phyloP scores from a whole-genome alignment of 2,888 invertebrate species.

The Dryomyza anilis region DNA sequence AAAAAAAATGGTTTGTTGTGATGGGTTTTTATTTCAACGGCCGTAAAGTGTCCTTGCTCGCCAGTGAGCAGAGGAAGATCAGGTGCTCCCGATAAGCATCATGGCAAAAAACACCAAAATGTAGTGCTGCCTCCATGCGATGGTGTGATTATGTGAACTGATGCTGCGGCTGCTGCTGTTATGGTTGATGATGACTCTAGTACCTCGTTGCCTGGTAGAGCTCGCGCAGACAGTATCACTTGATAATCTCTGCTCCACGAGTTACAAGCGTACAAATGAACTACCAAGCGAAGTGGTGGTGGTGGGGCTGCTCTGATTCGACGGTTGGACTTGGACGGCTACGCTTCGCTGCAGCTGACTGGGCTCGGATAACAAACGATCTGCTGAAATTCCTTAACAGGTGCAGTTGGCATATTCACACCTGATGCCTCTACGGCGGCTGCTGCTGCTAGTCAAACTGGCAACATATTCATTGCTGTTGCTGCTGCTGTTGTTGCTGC shows the following conservation, averaged over 20 bases:
- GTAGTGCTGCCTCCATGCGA: not conserved
- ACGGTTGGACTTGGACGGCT: too few species aligned
- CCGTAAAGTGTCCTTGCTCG: constrained; percentile 1
- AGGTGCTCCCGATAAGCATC: not conserved
- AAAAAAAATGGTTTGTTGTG: not conserved
- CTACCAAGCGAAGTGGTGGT: too few species aligned
- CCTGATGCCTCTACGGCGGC: not conserved
- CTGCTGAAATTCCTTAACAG: constrained; percentile 11
- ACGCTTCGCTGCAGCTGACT: not conserved
- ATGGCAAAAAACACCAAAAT: not conserved
- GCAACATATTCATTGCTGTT: not conserved
- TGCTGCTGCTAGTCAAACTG: not conserved
- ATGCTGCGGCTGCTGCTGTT: not conserved
- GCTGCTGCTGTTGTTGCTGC: not conserved
- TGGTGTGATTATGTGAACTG: not conserved
- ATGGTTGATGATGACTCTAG: not conserved
- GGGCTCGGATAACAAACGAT: constrained; percentile 14
- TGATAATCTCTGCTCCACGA: constrained; percentile 17
- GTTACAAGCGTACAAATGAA: not conserved
- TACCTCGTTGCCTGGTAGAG: not conserved
- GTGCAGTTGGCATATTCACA: constrained; percentile 2
- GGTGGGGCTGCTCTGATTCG: constrained; percentile 3
- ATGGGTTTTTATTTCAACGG: not conserved
- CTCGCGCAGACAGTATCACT: constrained; percentile 11
- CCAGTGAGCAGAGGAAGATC: not conserved